Base-by-base conservation (phyloP, 2,888 invertebrate genomes). In the Norana najaformis region DNA sequence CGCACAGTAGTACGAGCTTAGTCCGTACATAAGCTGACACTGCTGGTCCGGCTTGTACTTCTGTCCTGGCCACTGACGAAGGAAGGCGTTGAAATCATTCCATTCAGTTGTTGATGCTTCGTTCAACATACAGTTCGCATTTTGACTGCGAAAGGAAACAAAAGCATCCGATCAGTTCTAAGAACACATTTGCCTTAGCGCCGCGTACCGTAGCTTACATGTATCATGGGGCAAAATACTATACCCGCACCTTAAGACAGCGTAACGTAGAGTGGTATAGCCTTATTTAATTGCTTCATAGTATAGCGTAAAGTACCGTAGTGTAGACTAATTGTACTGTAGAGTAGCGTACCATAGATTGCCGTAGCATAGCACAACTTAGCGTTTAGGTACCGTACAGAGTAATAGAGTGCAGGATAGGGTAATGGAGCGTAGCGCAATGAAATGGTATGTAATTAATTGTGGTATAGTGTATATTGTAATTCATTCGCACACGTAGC, bases 21-120 rank as follows among this genome's bases (percentile, higher is more conserved):
- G 90, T 30, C 94, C 94, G 92, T 93, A 93, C 34, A 93, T 92
- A 47, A 93, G 91, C 34, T 92, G 90, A 88, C 94, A 94, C 90
- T 94, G 94, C 23, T 93, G 92, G 90, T 94, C 93, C n/a, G 93
- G 92, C 34, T 90, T 90, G 90, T 92, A 93, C 23, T 92, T 90
- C 89, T 93, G 93, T 1, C 94, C 94, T 5, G 94, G 94, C n/a
- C 92, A 88, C 8, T 14, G n/a, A 14, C 14, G 36, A 39, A 91
- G 83, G 38, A 88, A 88, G 34, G 34, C n/a, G 16, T 69, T 34
- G 20, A 35, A 37, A 35, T 88, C 38, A 36, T 30, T 47, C 34
- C 89, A 89, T 36, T 90, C 90, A 2, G 23, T n/a, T 23, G 88
- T 34, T 13, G 4, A n/a, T 16, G 91, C 91, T 0, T 34, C 47